A percentile compares a stretch with the other conserved stretches of the same genome.
phyloP scores from a whole-genome alignment of 1,140 invertebrate species.

The Drosophila hydei region DNA sequence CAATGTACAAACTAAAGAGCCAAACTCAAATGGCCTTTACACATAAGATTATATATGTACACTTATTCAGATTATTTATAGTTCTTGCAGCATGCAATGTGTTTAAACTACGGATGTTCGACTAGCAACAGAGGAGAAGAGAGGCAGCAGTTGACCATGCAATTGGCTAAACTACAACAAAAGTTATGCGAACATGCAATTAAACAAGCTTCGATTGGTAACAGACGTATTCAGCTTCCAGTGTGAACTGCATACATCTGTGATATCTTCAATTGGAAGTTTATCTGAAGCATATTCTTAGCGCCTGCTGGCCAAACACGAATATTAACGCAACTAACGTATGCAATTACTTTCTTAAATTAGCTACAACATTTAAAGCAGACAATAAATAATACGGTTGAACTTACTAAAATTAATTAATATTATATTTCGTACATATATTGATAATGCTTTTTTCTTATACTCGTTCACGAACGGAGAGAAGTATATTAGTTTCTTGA shows the following conservation, averaged over 20 bases:
- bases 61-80: neutral
- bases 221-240: neutral
- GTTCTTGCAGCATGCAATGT: conserved; percentile 10
- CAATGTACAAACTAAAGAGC: conserved; percentile 52
- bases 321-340: neutral
- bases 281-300: neutral
- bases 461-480: no score
- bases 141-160: neutral
- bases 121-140: neutral
- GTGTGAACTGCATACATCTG: neutral
- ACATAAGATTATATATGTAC: conserved; percentile 35
- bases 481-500: no score
- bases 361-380: neutral
- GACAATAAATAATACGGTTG: neutral
- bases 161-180: no score
- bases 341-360: neutral
- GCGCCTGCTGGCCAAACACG: no score
- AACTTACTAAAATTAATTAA: neutral
- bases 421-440: neutral
- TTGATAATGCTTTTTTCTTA: neutral
- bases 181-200: no score
- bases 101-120: neutral
- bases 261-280: neutral
- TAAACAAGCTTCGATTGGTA: no score
- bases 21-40: conserved; percentile 51